Percentiles rank a stretch among this genome's conserved stretches.
Conservation (phyloP, 2,113 vertebrate species). For the rabbit (Oryctolagus cuniculus) region DNA sequence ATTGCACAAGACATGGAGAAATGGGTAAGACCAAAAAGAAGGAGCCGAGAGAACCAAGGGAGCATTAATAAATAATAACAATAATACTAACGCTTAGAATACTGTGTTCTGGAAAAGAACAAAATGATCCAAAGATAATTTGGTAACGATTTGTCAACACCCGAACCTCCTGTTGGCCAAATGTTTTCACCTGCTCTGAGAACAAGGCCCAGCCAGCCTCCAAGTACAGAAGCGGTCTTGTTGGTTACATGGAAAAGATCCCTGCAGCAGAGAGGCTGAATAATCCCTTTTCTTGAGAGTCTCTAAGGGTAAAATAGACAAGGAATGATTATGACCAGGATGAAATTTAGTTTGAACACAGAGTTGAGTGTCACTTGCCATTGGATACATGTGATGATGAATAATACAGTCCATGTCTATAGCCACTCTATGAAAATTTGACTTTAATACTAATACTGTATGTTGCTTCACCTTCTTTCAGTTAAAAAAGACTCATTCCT, state of each 20-base stretch:
- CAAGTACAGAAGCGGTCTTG: background rate
- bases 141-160: background rate
- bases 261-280: background rate
- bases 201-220: background rate
- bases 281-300: background rate
- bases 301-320: background rate
- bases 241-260: background rate
- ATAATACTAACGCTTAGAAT: background rate
- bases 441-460: background rate
- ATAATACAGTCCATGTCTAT: background rate
- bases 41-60: background rate
- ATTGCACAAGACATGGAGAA: background rate
- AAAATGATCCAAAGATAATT: background rate
- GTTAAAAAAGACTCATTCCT: background rate
- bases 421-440: background rate
- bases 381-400: background rate
- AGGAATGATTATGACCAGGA: background rate
- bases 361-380: background rate
- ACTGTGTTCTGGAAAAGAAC: background rate
- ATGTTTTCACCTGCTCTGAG: background rate
- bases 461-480: background rate
- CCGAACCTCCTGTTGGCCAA: background rate
- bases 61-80: background rate
- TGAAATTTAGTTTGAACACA: constrained; percentile 42
- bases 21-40: background rate